Percentiles rank a stretch among this genome's conserved stretches.
phyloP scores from a whole-genome alignment of 2,888 invertebrate species.

The Caenorhabditis japonica region DNA sequence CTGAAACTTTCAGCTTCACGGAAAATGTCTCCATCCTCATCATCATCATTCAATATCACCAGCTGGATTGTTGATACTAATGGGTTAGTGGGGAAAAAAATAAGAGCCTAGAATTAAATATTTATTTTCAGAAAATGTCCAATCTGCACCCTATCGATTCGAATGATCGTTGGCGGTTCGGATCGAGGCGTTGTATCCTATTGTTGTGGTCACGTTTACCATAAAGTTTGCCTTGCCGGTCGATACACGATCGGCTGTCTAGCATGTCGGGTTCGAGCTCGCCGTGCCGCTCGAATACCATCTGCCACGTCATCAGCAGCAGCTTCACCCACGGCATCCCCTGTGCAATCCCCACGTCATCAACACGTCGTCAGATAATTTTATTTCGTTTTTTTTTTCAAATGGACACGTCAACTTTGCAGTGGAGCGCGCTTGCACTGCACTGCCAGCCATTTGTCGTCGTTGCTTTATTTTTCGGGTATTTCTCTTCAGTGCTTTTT shows the following conservation, averaged over 20 bases:
- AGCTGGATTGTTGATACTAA: conserved; percentile 60
- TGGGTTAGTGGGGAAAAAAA: conserved; percentile 50
- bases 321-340: conserved; percentile 9
- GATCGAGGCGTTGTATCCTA: conserved; percentile 45
- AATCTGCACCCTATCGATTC: conserved; percentile 58
- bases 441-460: conserved; percentile 1
- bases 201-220: conserved; percentile 61
- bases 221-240: conserved; percentile 55
- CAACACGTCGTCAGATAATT: neutral
- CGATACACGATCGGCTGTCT: conserved; percentile 44
- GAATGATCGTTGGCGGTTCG: conserved; percentile 50
- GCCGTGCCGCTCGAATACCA: conserved; percentile 32
- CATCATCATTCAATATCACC: conserved; percentile 15
- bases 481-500: neutral
- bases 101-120: neutral
- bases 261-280: conserved; percentile 56
- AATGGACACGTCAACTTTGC: conserved; percentile 6
- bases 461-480: conserved; percentile 11
- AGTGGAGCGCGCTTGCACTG: conserved; percentile 21
- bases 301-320: conserved; percentile 15
- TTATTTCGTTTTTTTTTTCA: neutral
- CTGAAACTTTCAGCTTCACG: neutral
- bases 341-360: conserved; percentile 27
- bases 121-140: conserved; percentile 58
- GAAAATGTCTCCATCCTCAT: conserved; percentile 4